A percentile compares a stretch with the other conserved stretches of the same genome.
Evolutionary conservation across 2,888 invertebrate genomes (phyloP).

Genomic region (Rhagonycha lutea): DNA sequence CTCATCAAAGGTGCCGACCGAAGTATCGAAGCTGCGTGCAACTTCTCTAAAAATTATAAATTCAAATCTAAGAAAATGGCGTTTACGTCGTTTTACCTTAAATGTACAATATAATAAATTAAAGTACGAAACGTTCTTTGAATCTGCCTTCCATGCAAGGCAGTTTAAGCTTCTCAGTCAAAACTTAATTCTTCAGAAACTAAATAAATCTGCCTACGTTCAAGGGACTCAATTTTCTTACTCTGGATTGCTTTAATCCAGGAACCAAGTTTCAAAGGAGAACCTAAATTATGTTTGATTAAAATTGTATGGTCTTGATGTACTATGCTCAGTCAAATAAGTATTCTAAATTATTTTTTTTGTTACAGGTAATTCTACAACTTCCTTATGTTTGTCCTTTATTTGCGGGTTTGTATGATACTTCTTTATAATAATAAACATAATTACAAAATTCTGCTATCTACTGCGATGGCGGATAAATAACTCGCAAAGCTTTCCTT

Average conservation of each 20-base stretch:
- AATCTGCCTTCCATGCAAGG: not conserved
- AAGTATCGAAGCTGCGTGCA: not conserved
- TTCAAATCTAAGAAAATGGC: too few species aligned
- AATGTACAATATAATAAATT: too few species aligned
- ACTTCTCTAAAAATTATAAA: too few species aligned
- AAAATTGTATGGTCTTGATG: not conserved
- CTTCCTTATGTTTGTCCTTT: not conserved
- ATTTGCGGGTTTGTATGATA: not conserved
- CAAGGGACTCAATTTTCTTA: not conserved
- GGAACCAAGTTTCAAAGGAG: not conserved
- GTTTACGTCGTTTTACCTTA: too few species aligned
- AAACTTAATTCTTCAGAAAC: not conserved
- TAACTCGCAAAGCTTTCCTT: too few species aligned
- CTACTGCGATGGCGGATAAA: too few species aligned
- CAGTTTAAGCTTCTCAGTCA: not conserved
- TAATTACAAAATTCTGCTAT: too few species aligned
- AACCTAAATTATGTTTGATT: not conserved
- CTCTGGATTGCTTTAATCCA: not conserved
- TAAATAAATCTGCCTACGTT: not conserved
- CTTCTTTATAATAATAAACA: too few species aligned
- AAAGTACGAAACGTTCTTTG: not conserved
- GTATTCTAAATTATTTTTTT: not conserved
- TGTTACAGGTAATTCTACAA: not conserved
- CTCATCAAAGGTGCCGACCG: not conserved
- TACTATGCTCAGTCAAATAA: not conserved